Evolutionary conservation across 2,113 vertebrate genomes (phyloP), one percentile per base, ranked within the genome.

Genomic region (Ursus arctos): DNA sequence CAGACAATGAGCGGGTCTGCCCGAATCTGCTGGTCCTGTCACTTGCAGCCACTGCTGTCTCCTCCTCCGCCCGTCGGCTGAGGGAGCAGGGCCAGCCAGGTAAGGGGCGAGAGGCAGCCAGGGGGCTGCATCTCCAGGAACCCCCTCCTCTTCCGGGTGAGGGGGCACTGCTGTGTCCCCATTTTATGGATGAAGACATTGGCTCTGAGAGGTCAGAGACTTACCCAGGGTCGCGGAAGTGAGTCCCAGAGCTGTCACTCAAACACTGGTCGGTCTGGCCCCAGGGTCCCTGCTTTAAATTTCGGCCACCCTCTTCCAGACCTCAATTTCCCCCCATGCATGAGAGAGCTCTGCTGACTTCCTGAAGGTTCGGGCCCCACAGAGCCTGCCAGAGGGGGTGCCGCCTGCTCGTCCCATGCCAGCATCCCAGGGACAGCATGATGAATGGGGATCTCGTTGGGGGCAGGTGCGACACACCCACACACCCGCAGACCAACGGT

Each of bases 321-420:
- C 36, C 83, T 97, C 83, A 49, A 33, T 94, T 72, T 94, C 86
- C 88, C 91, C 43, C 91, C 31, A 26, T 19, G 31, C 71, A 16
- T 9, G 0, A 72, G 53, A 91, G 4, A 89, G 53, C 67, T 53
- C 65, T 53, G 74, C 71, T 55, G 82, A 26, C 18, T 33, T 40
- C 61, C 67, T 18, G 4, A 22, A 76, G 47, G 15, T 24, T 49
- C 36, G 4, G 7, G 19, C 18, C 51, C 51, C 13, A 5, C n/a
- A 18, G 15, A 57, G 65, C 83, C 49, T 0, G 19, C 69, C 21
- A 14, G 65, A 72, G 43, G 80, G 53, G 43, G 47, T 2, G 57
- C 82, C 2, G 10, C 72, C 82, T 74, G 92, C 61, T 80, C 33
- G 1, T 49, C 67, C 18, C 3, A 7, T 4, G 61, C n/a, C 80